A percentile compares a stretch with the other conserved stretches of the same genome.
These are phyloP conservation scores for Galago senegalensis DNA, from an alignment of 2,797 vertebrate species.

Conservation along the genomic window DNA sequence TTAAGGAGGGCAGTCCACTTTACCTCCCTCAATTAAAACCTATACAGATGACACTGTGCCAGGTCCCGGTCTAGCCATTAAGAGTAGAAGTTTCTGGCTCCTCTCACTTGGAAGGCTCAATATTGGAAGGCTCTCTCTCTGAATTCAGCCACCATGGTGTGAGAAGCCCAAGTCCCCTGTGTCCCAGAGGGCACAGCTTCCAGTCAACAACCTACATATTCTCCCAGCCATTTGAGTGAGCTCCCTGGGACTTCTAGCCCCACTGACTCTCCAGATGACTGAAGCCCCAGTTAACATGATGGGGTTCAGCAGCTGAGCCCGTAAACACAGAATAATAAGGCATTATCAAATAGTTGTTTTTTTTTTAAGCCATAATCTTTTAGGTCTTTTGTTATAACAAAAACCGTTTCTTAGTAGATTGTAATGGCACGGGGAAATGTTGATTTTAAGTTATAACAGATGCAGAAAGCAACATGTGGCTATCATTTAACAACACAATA, in stretches of 20 bases:
- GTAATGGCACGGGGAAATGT: not conserved
- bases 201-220: not conserved
- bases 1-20: not conserved
- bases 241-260: not conserved
- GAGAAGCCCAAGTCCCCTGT: not conserved
- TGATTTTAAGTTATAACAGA: constrained; percentile 13
- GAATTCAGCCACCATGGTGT: not conserved
- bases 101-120: not conserved
- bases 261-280: not conserved
- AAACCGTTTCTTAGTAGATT: constrained; percentile 19
- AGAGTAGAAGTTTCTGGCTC: not conserved
- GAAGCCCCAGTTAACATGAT: not conserved
- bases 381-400: not conserved
- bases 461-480: not conserved
- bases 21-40: not conserved
- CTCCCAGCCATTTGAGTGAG: not conserved
- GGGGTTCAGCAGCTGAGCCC: not conserved
- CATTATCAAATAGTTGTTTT: not conserved
- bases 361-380: not conserved
- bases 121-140: not conserved
- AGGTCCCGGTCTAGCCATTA: not conserved
- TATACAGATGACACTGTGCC: not conserved
- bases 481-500: not conserved
- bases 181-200: not conserved
- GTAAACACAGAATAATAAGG: not conserved